phyloP scores from a whole-genome alignment of 2,888 invertebrate species.

The Pedicia rivosa region DNA sequence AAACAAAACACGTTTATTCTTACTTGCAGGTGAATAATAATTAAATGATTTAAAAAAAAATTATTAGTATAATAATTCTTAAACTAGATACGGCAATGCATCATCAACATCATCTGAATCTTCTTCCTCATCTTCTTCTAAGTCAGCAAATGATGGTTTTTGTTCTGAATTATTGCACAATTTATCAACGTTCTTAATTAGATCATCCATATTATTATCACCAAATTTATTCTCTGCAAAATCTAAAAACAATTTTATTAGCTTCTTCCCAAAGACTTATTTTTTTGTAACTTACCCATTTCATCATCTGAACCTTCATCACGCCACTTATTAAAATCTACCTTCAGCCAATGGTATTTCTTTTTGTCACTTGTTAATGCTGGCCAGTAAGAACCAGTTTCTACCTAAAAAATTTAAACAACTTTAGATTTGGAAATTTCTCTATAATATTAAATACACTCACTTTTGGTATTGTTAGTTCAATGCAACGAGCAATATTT shows the following conservation, averaged over 20 bases:
- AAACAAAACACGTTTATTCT: not conserved
- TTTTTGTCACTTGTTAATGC: conserved; percentile 70
- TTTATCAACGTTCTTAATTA: conserved; percentile 5
- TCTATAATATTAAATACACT: not conserved
- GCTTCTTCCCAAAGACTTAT: no score
- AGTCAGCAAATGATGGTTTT: conserved; percentile 59
- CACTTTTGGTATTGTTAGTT: conserved; percentile 52
- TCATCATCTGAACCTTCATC: conserved; percentile 56
- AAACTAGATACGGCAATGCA: conserved; percentile 59
- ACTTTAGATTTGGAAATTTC: not conserved
- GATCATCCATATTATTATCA: not conserved
- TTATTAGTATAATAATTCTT: conserved; percentile 28
- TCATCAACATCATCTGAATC: conserved; percentile 73
- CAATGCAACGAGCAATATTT: conserved; percentile 58
- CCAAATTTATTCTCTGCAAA: conserved; percentile 4
- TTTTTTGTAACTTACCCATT: conserved; percentile 8
- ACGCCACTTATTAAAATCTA: conserved; percentile 95
- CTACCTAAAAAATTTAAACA: conserved; percentile 27
- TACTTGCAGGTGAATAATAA: not conserved
- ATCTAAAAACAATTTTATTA: no score
- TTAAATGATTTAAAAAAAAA: no score
- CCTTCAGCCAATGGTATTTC: conserved; percentile 91
- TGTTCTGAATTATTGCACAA: conserved; percentile 24
- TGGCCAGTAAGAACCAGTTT: conserved; percentile 72
- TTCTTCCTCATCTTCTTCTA: conserved; percentile 49